Percentiles rank a stretch among this genome's conserved stretches.
Conservation (phyloP, 2,888 invertebrate genomes). For the Perizoma affinitatum region DNA sequence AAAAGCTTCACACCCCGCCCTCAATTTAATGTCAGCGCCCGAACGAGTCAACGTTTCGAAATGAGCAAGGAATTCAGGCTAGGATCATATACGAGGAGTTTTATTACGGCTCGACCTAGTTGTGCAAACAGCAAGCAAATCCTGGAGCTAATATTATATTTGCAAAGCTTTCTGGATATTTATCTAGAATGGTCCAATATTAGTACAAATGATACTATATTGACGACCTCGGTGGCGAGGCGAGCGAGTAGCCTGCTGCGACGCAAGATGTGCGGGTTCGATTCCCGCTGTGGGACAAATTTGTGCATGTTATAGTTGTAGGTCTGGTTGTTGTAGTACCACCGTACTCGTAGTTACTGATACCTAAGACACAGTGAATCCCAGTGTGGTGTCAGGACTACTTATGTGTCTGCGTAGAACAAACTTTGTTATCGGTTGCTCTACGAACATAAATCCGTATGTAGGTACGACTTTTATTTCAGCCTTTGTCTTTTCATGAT, state of each 20-base stretch:
- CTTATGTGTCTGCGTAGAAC: no score
- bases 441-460: no score
- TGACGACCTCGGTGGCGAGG: no score
- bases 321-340: no score
- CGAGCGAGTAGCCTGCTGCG: no score
- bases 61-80: slow-evolving; percentile 28
- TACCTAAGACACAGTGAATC: no score
- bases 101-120: slow-evolving; percentile 28
- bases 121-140: slow-evolving; percentile 40
- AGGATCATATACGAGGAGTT: slow-evolving; percentile 31
- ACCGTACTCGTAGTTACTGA: no score
- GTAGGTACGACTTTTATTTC: no score
- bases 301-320: not conserved
- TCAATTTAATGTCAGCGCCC: slow-evolving; percentile 15
- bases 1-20: not conserved
- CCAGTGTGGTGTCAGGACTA: no score
- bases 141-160: slow-evolving; percentile 48
- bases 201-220: not conserved
- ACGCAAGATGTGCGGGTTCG: not conserved
- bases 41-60: slow-evolving; percentile 11
- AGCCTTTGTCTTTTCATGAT: no score
- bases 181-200: slow-evolving; percentile 11
- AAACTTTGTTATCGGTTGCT: no score
- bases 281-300: not conserved
- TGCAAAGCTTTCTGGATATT: slow-evolving; percentile 35